These are phyloP conservation scores for Drosophila prosaltans DNA, from an alignment of 1,140 invertebrate species.

Conservation along the genomic window DNA sequence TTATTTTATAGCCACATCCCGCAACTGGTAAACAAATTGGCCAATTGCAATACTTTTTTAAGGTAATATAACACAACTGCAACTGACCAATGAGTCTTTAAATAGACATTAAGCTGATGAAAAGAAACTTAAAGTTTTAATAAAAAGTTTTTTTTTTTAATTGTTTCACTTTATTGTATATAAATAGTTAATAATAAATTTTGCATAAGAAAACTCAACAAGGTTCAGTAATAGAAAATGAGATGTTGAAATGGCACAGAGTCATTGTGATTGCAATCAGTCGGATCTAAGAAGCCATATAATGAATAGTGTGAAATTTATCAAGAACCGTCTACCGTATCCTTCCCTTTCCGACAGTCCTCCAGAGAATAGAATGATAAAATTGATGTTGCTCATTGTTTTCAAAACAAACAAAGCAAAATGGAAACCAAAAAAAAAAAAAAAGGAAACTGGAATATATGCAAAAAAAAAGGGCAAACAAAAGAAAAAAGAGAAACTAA, in stretches of 20 bases:
- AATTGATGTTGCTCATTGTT: slow-evolving; percentile 69
- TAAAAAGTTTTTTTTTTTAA: neutral
- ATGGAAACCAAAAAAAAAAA: slow-evolving; percentile 20
- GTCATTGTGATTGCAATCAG: slow-evolving; percentile 5
- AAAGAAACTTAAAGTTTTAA: neutral
- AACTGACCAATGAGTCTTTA: slow-evolving; percentile 14
- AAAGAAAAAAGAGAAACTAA: slow-evolving; percentile 24
- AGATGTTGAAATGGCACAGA: neutral
- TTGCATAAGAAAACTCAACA: slow-evolving; percentile 1
- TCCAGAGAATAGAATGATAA: slow-evolving; percentile 20
- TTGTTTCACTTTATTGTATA: neutral
- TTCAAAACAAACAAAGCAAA: slow-evolving; percentile 65
- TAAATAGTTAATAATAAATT: neutral
- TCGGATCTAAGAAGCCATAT: neutral
- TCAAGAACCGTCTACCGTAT: neutral
- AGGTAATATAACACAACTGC: neutral
- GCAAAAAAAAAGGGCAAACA: slow-evolving; percentile 23
- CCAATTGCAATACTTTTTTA: neutral
- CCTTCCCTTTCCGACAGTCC: neutral
- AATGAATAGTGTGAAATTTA: neutral
- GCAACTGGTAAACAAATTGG: neutral
- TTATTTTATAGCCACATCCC: neutral
- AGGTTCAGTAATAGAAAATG: neutral
- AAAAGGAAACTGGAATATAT: slow-evolving; percentile 12
- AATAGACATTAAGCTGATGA: slow-evolving; percentile 11